Percentiles rank a stretch among this genome's conserved stretches.
Evolutionary conservation across 2,113 vertebrate genomes (phyloP).

Genomic region (Protobothrops mucrosquamatus): DNA sequence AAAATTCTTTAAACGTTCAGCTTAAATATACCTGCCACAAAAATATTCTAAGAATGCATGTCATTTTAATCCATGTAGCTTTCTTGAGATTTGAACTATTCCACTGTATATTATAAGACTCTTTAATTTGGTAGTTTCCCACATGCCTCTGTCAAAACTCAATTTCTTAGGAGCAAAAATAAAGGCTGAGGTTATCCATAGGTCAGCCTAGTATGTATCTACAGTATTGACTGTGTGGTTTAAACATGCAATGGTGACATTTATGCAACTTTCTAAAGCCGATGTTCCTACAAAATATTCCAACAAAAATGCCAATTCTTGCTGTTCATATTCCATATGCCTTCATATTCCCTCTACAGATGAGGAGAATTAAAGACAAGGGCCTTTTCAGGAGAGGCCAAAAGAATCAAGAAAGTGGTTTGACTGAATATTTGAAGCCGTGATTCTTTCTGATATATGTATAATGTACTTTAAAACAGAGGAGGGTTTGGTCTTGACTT

Average conservation of each 20-base stretch:
- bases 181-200: not conserved
- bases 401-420: not conserved
- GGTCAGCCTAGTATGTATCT: not conserved
- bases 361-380: not conserved
- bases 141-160: not conserved
- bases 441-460: not conserved
- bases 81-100: not conserved
- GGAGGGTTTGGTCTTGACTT: not conserved
- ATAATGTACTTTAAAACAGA: not conserved
- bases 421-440: not conserved
- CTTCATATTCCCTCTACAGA: not conserved
- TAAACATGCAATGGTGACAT: not conserved
- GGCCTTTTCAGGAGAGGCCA: not conserved
- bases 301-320: not conserved
- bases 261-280: not conserved
- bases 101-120: not conserved
- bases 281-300: not conserved
- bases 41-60: not conserved
- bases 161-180: not conserved
- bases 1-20: not conserved
- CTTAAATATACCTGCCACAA: not conserved
- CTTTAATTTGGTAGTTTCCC: not conserved
- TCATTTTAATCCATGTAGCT: not conserved
- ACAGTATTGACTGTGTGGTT: not conserved
- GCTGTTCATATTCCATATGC: not conserved